These are phyloP conservation scores for Epistrophe grossulariae DNA, from an alignment of 2,888 invertebrate genomes.

Conservation along the genomic window DNA sequence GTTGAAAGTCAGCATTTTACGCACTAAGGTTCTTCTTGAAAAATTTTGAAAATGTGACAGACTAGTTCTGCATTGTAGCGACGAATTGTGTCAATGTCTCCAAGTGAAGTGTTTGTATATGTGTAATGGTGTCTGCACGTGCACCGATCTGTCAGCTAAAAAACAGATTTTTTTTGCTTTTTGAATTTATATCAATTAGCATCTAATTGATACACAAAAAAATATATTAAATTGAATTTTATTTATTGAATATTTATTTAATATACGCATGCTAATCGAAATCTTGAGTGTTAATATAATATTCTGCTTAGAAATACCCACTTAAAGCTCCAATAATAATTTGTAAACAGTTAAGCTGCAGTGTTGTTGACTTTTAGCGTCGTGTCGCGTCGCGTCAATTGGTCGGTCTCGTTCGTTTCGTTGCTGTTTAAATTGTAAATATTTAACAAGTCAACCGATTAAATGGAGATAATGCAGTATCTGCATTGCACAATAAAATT, in stretches of 20 bases:
- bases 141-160: background rate
- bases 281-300: constrained; percentile 22
- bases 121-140: no score
- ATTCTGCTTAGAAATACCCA: constrained; percentile 28
- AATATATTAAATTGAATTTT: background rate
- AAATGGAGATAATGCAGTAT: constrained; percentile 4
- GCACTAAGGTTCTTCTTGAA: no score
- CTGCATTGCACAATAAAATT: constrained; percentile 10
- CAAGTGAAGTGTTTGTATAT: no score
- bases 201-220: background rate
- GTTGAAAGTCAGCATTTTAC: no score
- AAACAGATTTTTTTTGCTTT: background rate
- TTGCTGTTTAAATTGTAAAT: constrained; percentile 22
- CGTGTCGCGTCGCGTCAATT: background rate
- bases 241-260: background rate
- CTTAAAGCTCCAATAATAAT: background rate
- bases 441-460: constrained; percentile 14
- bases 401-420: background rate
- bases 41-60: no score
- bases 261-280: constrained; percentile 6
- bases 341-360: background rate
- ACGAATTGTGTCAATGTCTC: no score
- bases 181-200: background rate
- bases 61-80: no score
- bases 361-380: background rate